A percentile compares a stretch with the other conserved stretches of the same genome.
Evolutionary conservation across 2,113 vertebrate genomes (phyloP).

Genomic region (Hippocampus barbouri): DNA sequence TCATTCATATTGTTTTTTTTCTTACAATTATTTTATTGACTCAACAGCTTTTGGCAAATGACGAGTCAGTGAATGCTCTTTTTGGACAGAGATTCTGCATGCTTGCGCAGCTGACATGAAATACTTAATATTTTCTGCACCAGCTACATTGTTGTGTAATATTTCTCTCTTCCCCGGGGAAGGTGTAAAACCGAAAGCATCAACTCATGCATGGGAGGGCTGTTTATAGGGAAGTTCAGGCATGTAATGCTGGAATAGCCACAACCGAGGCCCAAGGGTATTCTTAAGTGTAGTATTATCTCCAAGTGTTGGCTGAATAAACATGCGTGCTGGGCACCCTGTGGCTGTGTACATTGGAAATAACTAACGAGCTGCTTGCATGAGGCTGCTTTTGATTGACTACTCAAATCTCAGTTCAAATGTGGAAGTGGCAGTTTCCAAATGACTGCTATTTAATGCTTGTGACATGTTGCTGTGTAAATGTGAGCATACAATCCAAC

Average conservation of each 20-base stretch:
- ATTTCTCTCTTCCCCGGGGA: conserved; percentile 37
- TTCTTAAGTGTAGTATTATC: neutral
- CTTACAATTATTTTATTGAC: neutral
- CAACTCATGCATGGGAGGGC: conserved; percentile 22
- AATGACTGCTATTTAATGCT: conserved; percentile 29
- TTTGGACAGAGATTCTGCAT: neutral
- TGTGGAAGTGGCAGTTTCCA: conserved; percentile 32
- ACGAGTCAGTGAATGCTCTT: neutral
- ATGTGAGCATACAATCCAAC: conserved; percentile 25
- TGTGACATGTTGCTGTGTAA: conserved; percentile 9
- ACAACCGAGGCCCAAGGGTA: conserved; percentile 14
- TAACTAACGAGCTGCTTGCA: conserved; percentile 3
- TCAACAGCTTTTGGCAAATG: neutral
- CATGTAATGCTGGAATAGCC: conserved; percentile 20
- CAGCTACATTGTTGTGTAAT: conserved; percentile 17
- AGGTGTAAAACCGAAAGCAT: conserved; percentile 14
- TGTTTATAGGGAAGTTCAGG: conserved; percentile 38
- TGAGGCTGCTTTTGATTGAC: conserved; percentile 22
- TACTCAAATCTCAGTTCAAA: conserved; percentile 17
- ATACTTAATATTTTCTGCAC: conserved; percentile 4
- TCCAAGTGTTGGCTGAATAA: conserved; percentile 14
- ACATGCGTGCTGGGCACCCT: neutral
- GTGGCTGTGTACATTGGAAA: neutral
- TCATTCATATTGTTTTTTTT: neutral
- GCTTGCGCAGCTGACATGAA: neutral